These are phyloP conservation scores for Druon quercuslanigerum DNA, from an alignment of 1,140 invertebrate genomes.

Conservation along the genomic window DNA sequence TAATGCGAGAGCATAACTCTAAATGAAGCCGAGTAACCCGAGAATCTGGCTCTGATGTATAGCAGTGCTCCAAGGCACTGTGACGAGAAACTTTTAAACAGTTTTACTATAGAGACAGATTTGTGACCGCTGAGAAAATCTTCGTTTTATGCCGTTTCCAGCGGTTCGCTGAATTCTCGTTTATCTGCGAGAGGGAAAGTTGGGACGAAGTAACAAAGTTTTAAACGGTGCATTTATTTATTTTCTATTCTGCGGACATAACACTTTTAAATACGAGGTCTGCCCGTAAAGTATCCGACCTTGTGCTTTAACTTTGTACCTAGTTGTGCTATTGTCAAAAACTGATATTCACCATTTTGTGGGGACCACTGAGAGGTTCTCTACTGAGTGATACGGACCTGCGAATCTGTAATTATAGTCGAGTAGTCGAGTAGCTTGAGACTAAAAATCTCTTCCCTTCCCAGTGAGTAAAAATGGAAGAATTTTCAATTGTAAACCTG, in stretches of 20 bases:
- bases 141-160: constrained; percentile 6
- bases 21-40: constrained; percentile 20
- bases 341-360: too few relatives aligned
- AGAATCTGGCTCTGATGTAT: not conserved
- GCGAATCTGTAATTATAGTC: too few relatives aligned
- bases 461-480: too few relatives aligned
- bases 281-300: too few relatives aligned
- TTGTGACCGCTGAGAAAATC: constrained; percentile 17
- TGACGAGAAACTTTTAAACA: constrained; percentile 28
- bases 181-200: constrained; percentile 19
- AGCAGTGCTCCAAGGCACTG: not conserved
- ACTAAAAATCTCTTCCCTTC: too few relatives aligned
- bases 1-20: not conserved
- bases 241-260: not conserved
- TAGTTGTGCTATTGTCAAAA: too few relatives aligned
- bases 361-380: too few relatives aligned
- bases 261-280: not conserved
- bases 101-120: constrained; percentile 16
- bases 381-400: too few relatives aligned
- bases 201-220: not conserved
- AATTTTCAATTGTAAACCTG: too few relatives aligned
- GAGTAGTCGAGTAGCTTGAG: too few relatives aligned
- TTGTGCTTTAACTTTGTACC: too few relatives aligned
- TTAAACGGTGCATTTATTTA: not conserved
- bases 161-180: constrained; percentile 9